Conservation (phyloP, 2,113 vertebrate genomes). For the Entelurus aequoreus region DNA sequence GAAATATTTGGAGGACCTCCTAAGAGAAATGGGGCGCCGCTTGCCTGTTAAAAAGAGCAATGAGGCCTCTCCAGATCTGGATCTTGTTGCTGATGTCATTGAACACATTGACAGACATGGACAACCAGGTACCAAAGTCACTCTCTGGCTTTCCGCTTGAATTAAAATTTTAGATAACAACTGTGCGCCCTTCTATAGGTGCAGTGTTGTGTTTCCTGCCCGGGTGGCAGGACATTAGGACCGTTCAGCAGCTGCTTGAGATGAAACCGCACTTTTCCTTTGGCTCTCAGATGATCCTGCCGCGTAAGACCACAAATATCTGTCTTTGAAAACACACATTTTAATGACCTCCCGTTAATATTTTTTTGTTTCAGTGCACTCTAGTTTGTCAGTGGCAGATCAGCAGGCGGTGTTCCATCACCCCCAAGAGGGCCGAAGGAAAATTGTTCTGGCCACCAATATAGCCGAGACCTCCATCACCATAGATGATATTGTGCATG, state of each 20-base stretch:
- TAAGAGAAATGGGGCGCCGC: constrained; percentile 75
- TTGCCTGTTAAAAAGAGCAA: constrained; percentile 19
- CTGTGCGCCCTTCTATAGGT: constrained; percentile 62
- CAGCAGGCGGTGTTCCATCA: constrained; percentile 91
- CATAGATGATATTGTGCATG: constrained; percentile 93
- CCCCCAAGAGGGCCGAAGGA: constrained; percentile 77
- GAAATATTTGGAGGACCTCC: constrained; percentile 88
- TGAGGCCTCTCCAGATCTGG: constrained; percentile 74
- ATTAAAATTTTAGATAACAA: not conserved
- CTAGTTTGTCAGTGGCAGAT: constrained; percentile 90
- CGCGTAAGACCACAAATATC: constrained; percentile 71
- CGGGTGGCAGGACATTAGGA: constrained; percentile 94
- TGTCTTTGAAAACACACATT: not conserved
- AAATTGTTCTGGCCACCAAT: constrained; percentile 92
- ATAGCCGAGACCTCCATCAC: constrained; percentile 96
- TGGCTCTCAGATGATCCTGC: constrained; percentile 80
- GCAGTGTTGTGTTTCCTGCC: constrained; percentile 96
- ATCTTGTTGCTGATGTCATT: constrained; percentile 85
- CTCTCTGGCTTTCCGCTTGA: not conserved
- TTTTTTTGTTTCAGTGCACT: constrained; percentile 79
- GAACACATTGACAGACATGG: constrained; percentile 81
- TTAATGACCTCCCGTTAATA: not conserved
- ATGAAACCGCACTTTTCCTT: constrained; percentile 66
- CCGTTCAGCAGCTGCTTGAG: constrained; percentile 83
- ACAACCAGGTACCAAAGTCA: constrained; percentile 76